Base-by-base conservation (phyloP, 2,113 vertebrate genomes). In the Misgurnus mizolepis region DNA sequence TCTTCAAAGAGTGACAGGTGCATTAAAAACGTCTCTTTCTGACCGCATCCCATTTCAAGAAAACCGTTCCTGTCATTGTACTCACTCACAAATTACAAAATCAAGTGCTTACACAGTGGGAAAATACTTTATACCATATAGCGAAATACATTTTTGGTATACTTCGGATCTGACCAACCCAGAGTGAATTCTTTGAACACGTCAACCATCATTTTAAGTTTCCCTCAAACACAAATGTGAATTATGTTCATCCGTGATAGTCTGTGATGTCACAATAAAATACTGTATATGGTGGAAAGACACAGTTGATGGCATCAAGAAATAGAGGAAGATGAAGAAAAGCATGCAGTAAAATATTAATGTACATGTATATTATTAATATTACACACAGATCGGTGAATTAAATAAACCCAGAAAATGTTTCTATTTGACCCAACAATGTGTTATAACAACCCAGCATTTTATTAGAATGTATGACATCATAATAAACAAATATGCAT, bases 1-100 rank as follows among this genome's bases (percentile, higher is more conserved):
- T 81, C 75, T 41, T 45, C 73, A 75, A 49, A 15, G 43, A 53
- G 50, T 60, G 71, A 60, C 65, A 49, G n/a, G 45, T 68, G 80
- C 47, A 7, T 62, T 76, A 53, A 70, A 56, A 49, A 68, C 53
- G 76, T 80, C 58, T 64, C 76, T 67, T 49, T 67, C 3, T 85
- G 80, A 77, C 40, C 45, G 39, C 50, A 15, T 67, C 55, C 55
- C 58, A 58, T 60, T 60, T 55, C 62, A 72, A 53, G 17, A 71
- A 67, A 67, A 73, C 65, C n/a, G 39, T 40, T 61, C 58, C 67
- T 74, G 61, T 80, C 69, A 68, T 11, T 67, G 53, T 14, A 10
- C 64, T 68, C 41, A 58, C 64, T 58, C 62, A 58, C 70, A 45
- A 72, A 60, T 74, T 39, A 75, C 64, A 7, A 49, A 49, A 67